These are phyloP conservation scores for Bradypodion ventrale DNA, from an alignment of 2,797 vertebrate genomes.

Conservation along the genomic window DNA sequence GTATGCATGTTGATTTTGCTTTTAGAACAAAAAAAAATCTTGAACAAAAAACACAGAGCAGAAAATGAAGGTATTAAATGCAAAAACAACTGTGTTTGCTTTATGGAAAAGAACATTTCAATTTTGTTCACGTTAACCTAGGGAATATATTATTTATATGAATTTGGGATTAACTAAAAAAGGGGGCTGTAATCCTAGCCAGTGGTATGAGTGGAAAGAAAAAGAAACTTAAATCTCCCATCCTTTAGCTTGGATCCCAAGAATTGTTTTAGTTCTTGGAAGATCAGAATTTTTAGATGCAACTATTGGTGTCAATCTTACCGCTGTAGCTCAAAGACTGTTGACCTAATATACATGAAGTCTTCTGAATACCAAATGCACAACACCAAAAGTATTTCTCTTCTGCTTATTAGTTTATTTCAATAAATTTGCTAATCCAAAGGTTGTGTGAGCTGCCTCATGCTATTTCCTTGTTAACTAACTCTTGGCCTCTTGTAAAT, in stretches of 20 bases:
- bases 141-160: conserved; percentile 9
- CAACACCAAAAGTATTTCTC: not conserved
- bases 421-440: not conserved
- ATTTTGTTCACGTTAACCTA: conserved; percentile 8
- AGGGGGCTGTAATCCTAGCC: conserved; percentile 46
- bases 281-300: not conserved
- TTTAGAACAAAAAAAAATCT: conserved; percentile 14
- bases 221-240: not conserved
- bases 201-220: not conserved
- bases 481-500: conserved; percentile 7
- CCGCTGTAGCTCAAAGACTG: not conserved
- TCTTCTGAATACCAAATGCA: not conserved
- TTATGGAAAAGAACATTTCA: not conserved
- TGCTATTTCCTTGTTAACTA: conserved; percentile 12
- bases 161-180: conserved; percentile 24
- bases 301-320: not conserved
- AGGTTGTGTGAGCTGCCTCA: not conserved
- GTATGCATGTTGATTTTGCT: not conserved
- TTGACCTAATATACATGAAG: not conserved
- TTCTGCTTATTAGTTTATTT: not conserved
- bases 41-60: not conserved
- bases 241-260: not conserved
- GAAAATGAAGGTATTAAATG: not conserved
- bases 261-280: not conserved
- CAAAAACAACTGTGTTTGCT: not conserved